These are phyloP conservation scores for Formica aserva DNA, from an alignment of 2,888 invertebrate genomes.

Conservation along the genomic window DNA sequence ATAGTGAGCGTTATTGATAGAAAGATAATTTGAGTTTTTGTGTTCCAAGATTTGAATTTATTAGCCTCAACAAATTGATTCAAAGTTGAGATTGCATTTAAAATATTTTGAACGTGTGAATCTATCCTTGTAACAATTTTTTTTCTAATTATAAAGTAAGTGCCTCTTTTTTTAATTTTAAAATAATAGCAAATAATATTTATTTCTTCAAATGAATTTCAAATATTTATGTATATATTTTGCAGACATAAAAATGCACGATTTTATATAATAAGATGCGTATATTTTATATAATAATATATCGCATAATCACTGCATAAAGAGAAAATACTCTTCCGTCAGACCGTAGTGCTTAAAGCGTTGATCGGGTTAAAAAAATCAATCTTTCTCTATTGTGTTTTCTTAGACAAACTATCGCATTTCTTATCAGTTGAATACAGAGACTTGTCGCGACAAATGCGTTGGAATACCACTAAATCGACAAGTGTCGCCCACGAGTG, in stretches of 20 bases:
- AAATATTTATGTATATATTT: background rate
- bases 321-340: background rate
- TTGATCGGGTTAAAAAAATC: background rate
- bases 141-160: background rate
- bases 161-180: background rate
- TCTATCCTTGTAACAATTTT: background rate
- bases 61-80: constrained; percentile 63
- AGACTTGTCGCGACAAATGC: constrained; percentile 18
- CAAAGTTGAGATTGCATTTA: too few relatives aligned
- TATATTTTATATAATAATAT: too few relatives aligned
- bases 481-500: constrained; percentile 58
- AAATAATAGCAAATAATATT: background rate
- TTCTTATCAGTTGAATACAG: constrained; percentile 14
- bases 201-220: background rate
- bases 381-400: constrained; percentile 11
- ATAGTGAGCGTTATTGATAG: constrained; percentile 52
- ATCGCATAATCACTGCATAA: background rate
- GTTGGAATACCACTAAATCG: constrained; percentile 49
- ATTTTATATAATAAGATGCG: background rate
- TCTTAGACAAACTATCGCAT: background rate
- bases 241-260: background rate
- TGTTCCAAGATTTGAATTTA: constrained; percentile 75
- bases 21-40: constrained; percentile 66
- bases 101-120: too few relatives aligned
- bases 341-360: background rate